Evolutionary conservation across 2,888 invertebrate genomes (phyloP).

Genomic region (Leptarthrus brevirostris): DNA sequence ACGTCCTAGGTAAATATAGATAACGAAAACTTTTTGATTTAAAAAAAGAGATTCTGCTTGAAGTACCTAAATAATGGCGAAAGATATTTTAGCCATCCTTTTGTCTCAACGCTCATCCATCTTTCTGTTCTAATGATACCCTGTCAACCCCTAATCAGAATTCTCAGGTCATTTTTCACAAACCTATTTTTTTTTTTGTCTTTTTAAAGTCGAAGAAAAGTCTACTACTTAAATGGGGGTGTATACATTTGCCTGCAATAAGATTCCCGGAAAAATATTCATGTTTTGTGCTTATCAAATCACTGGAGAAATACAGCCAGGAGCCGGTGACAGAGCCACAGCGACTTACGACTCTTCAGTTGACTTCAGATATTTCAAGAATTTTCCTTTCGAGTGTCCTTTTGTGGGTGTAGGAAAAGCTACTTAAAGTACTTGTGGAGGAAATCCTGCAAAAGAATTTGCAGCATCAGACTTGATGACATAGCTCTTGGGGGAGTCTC

Average conservation of each 20-base stretch:
- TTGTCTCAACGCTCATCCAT: too few species aligned
- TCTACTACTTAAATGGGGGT: not conserved
- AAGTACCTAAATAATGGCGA: too few species aligned
- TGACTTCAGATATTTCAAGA: slow-evolving; percentile 22
- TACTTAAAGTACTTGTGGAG: slow-evolving; percentile 50
- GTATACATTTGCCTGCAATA: slow-evolving; percentile 18
- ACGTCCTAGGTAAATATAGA: too few species aligned
- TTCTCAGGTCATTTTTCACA: not conserved
- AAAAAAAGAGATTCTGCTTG: too few species aligned
- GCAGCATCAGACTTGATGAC: slow-evolving; percentile 35
- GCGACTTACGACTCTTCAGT: not conserved
- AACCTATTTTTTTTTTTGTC: not conserved
- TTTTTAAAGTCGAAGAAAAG: not conserved
- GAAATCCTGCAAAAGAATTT: slow-evolving; percentile 50
- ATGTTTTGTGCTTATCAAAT: slow-evolving; percentile 33
- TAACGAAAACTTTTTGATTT: too few species aligned
- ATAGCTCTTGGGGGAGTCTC: slow-evolving; percentile 32
- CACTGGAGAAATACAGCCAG: slow-evolving; percentile 9
- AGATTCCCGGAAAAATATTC: slow-evolving; percentile 23
- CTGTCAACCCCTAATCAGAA: not conserved
- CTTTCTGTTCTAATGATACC: too few species aligned
- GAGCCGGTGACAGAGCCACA: slow-evolving; percentile 1
- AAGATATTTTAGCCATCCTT: too few species aligned
- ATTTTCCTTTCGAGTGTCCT: slow-evolving; percentile 47
- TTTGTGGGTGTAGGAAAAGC: slow-evolving; percentile 45